Base-by-base conservation (phyloP, 2,113 vertebrate species). In the Macroglossus sobrinus region DNA sequence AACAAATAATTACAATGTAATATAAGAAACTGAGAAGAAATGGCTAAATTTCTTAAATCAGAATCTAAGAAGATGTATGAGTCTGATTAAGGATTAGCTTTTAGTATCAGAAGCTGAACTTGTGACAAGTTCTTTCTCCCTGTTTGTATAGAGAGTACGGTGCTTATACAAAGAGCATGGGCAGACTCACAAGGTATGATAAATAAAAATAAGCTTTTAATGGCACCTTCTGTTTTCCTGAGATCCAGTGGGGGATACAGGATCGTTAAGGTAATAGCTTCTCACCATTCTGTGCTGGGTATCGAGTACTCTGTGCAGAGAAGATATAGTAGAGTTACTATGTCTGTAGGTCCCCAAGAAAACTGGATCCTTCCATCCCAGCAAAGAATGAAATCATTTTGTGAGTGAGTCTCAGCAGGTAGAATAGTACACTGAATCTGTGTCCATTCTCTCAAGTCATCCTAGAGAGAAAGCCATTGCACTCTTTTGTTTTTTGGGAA, bases 11-110 rank as follows among this genome's bases (percentile, higher is more conserved):
- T 91, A 38, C 1, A 30, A 33, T 72, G 7, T 90, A 71, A 43
- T 76, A 76, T 8, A 94, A 63, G 89, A 91, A 69, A 18, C 68
- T 81, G 79, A 86, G 24, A 93, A 95, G 71, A 91, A 91, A 82
- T 26, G 61, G 14, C 24, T 93, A 50, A 93, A 76, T 84, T 16
- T 75, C 57, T 91, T 93, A 84, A 45, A n/a, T 79, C 13, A 78
- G 26, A 91, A 33, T 89, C 33, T 88, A 50, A 8, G 63, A 64
- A 28, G 19, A 61, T 59, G 13, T 81, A 24, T 68, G 19, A 57
- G n/a, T 84, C 72, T 89, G 19, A 64, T 40, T 94, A 72, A 96
- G 64, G 33, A 16, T 47, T 74, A 79, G 57, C 28, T 57, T 95
- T 95, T 78, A 71, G 47, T 94, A 95, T 92, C 35, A 86, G 57